These are phyloP conservation scores for Pseudobourletiella spinata DNA, from an alignment of 1,140 invertebrate genomes.

Conservation along the genomic window DNA sequence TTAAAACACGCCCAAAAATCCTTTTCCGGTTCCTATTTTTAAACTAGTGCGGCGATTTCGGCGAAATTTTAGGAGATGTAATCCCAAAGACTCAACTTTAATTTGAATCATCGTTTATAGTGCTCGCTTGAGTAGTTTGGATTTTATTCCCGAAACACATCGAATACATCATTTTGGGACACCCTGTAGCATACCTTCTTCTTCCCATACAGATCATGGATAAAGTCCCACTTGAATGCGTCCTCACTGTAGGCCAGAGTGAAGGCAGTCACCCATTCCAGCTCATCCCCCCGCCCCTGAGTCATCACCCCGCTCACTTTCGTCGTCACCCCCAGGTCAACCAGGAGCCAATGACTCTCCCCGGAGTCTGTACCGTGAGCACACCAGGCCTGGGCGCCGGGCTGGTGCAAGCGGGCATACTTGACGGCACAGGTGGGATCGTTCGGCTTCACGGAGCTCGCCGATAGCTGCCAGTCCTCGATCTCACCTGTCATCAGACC, in stretches of 20 bases:
- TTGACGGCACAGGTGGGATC: slow-evolving; percentile 48
- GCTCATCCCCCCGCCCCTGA: slow-evolving; percentile 35
- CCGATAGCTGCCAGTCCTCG: slow-evolving; percentile 52
- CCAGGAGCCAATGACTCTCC: slow-evolving; percentile 50
- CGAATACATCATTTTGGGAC: too few relatives aligned
- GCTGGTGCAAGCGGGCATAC: slow-evolving; percentile 48
- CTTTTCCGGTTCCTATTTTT: too few relatives aligned
- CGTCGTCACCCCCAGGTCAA: slow-evolving; percentile 45
- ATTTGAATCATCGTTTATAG: too few relatives aligned
- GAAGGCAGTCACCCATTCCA: slow-evolving; percentile 34
- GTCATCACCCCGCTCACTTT: slow-evolving; percentile 31
- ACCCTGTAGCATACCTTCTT: slow-evolving; percentile 25
- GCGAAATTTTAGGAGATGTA: too few relatives aligned
- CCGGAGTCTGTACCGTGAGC: slow-evolving; percentile 17
- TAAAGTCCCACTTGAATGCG: slow-evolving; percentile 35
- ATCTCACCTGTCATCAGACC: slow-evolving; percentile 50
- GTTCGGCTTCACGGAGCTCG: slow-evolving; percentile 45
- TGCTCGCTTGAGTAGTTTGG: too few relatives aligned
- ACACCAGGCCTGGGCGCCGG: slow-evolving; percentile 37
- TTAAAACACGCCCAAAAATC: too few relatives aligned
- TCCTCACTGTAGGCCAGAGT: slow-evolving; percentile 30
- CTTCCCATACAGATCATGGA: slow-evolving; percentile 33
- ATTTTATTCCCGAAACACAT: too few relatives aligned
- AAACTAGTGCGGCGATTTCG: too few relatives aligned
- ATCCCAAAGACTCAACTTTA: too few relatives aligned